Conservation (phyloP, 2,888 invertebrate species). For the Conomelus anceps region DNA sequence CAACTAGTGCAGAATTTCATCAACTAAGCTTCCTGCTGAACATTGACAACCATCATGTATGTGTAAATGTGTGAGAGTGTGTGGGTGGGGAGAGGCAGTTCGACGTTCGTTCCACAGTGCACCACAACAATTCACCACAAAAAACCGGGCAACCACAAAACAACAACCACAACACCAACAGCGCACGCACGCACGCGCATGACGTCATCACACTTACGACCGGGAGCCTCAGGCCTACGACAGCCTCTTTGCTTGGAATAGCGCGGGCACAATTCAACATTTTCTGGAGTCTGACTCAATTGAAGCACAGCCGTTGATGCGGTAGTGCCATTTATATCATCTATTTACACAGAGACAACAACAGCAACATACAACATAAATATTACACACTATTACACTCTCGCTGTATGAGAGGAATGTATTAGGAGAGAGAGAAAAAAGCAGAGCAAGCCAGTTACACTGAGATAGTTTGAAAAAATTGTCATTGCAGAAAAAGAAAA, state of each 20-base stretch:
- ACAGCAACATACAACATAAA: neutral
- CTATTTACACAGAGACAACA: neutral
- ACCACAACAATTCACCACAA: neutral
- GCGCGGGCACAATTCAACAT: slow-evolving; percentile 24
- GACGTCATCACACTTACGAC: slow-evolving; percentile 23
- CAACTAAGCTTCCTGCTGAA: neutral
- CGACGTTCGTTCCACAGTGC: neutral
- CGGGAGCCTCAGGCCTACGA: slow-evolving; percentile 22
- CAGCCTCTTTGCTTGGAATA: slow-evolving; percentile 27
- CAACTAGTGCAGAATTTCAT: neutral
- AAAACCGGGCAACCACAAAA: neutral
- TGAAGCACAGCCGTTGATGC: neutral
- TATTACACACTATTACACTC: neutral
- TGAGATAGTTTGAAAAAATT: neutral
- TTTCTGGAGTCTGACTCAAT: slow-evolving; percentile 13
- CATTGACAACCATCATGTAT: neutral
- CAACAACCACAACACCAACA: neutral
- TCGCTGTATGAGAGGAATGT: neutral
- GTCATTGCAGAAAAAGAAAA: too few relatives aligned
- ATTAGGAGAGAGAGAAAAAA: neutral
- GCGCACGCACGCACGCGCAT: neutral
- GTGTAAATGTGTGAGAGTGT: neutral
- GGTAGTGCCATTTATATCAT: slow-evolving; percentile 1
- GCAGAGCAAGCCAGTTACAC: neutral
- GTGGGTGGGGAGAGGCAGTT: too few relatives aligned